Evolutionary conservation across 2,888 invertebrate genomes (phyloP), one percentile per base, ranked within the genome.

Genomic region (Monoplex corrugatus): DNA sequence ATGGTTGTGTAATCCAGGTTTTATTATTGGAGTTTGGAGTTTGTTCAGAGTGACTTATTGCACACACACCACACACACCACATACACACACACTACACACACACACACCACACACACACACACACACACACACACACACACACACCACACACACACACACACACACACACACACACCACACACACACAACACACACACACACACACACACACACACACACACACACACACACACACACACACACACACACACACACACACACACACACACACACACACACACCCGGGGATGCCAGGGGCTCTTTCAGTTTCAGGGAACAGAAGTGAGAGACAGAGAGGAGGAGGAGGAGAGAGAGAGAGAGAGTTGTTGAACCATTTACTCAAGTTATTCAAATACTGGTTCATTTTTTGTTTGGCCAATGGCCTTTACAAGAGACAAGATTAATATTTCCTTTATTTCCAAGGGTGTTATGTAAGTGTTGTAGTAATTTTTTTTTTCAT

Each of bases 51-150:
- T n/a, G n/a, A n/a, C n/a, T n/a, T n/a, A n/a, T n/a, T n/a, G n/a
- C 68, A 68, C 68, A 68, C 68, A 68, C 68, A 68, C 68, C n/a
- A 68, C 68, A 68, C 68, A 68, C 68, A 68, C 68, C 68, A 68
- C 68, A 68, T n/a, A 68, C 68, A 68, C 68, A 68, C 68, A 68
- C 68, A 68, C 5, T n/a, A 68, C 68, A 10, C 68, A 68, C 68
- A 23, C 68, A 68, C 68, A 23, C 68, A 68, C 68, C 68, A 68
- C 68, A 23, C 68, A 68, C 68, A 23, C 68, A 68, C 68, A 3
- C 68, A 68, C 68, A 3, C 68, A 68, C 68, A 3, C 68, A 68
- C 68, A 68, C 68, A 68, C 68, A 68, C 68, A 50, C 50, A 13
- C 19, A 13, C 19, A 50, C 10, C 19, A 19, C 10, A 50, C 8